Percentiles rank a stretch among this genome's conserved stretches.
phyloP scores from a whole-genome alignment of 1,140 invertebrate genomes.

The Cyrtorhinus lividipennis region DNA sequence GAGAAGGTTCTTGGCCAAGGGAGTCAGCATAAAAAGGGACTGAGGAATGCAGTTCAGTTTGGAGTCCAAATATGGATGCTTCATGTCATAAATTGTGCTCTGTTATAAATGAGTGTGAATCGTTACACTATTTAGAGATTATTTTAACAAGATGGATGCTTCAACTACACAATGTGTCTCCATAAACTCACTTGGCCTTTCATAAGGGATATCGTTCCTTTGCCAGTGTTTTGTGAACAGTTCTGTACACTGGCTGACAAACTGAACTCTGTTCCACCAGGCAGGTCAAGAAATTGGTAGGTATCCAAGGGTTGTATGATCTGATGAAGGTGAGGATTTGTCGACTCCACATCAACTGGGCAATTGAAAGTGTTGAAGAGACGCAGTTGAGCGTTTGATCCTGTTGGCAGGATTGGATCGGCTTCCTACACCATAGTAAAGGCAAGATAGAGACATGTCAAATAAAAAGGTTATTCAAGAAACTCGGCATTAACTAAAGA shows the following conservation, averaged over 20 bases:
- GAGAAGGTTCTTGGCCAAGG: no score
- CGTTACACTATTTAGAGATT: no score
- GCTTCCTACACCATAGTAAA: background rate
- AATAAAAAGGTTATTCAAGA: background rate
- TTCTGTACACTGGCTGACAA: background rate
- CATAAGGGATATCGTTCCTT: background rate
- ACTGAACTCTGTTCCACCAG: background rate
- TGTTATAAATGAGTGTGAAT: no score
- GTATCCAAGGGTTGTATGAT: background rate
- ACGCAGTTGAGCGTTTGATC: conserved; percentile 41
- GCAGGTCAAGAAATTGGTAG: background rate
- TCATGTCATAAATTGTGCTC: no score
- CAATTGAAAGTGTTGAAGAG: conserved; percentile 50
- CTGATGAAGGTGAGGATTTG: background rate
- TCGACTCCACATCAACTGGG: background rate
- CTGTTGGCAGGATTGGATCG: background rate
- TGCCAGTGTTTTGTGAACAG: background rate
- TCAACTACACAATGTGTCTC: no score
- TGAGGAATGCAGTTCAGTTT: no score
- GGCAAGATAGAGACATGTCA: background rate
- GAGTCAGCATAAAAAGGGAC: no score
- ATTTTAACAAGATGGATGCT: no score
- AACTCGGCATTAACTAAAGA: no score
- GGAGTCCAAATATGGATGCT: no score
- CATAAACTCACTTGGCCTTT: background rate